Conservation (phyloP, 1,140 invertebrate species). For the Apis cerana region DNA sequence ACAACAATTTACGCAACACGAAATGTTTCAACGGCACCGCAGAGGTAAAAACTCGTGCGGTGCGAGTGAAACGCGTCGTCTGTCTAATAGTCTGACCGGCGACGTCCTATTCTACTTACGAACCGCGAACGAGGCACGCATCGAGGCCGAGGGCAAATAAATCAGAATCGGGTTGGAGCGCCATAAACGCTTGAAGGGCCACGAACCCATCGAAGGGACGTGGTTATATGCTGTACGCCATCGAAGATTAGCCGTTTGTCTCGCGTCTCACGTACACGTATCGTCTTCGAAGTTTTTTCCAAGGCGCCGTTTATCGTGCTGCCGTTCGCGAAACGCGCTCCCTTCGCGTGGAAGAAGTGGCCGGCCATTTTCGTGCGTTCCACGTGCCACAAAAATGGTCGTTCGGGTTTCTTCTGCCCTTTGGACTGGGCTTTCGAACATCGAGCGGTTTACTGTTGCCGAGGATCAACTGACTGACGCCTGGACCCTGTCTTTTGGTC, state of each 20-base stretch:
- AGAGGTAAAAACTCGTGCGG: background rate
- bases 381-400: slow-evolving; percentile 52
- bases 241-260: slow-evolving; percentile 58
- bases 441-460: background rate
- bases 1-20: background rate
- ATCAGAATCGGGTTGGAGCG: slow-evolving; percentile 3
- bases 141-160: slow-evolving; percentile 3
- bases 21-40: background rate
- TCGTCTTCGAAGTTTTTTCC: slow-evolving; percentile 50
- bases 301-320: slow-evolving; percentile 44
- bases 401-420: slow-evolving; percentile 46
- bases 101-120: slow-evolving; percentile 28
- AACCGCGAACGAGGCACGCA: background rate
- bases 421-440: background rate
- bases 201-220: slow-evolving; percentile 17
- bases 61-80: background rate
- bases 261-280: slow-evolving; percentile 67
- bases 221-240: background rate
- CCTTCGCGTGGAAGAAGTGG: slow-evolving; percentile 46
- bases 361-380: slow-evolving; percentile 60
- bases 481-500: background rate
- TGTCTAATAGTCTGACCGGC: slow-evolving; percentile 21
- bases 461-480: background rate
- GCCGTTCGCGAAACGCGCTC: slow-evolving; percentile 38
- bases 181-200: slow-evolving; percentile 17